Percentiles rank a stretch among this genome's conserved stretches.
phyloP scores from a whole-genome alignment of 2,888 invertebrate genomes.

The Netelia inedita region DNA sequence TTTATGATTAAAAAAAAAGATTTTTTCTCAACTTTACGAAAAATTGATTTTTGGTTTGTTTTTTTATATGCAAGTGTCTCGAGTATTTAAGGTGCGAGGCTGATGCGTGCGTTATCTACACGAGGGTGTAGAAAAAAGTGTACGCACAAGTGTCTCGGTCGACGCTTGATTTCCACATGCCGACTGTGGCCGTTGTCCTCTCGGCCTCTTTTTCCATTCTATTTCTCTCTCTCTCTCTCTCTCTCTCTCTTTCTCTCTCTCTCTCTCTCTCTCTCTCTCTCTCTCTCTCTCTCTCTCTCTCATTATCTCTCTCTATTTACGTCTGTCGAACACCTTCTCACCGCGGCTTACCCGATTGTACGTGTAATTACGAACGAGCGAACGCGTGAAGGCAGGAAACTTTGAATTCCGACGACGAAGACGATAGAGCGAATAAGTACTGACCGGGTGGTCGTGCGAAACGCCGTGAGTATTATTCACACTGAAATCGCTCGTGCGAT shows the following conservation, averaged over 20 bases:
- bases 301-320: neutral
- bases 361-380: constrained; percentile 58
- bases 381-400: constrained; percentile 51
- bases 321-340: constrained; percentile 1
- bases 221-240: constrained; percentile 44
- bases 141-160: constrained; percentile 19
- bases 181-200: constrained; percentile 54
- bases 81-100: constrained; percentile 57
- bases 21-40: neutral
- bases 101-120: constrained; percentile 62
- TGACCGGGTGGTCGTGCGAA: constrained; percentile 16
- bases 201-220: constrained; percentile 64
- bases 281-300: constrained; percentile 43
- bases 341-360: constrained; percentile 49
- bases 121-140: constrained; percentile 32
- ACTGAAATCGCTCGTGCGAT: constrained; percentile 5
- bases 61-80: constrained; percentile 36
- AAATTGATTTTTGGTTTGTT: neutral
- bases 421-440: constrained; percentile 33
- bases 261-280: constrained; percentile 9
- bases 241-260: constrained; percentile 43
- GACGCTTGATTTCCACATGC: constrained; percentile 54
- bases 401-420: constrained; percentile 55
- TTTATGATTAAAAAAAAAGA: neutral
- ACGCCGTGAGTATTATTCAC: constrained; percentile 32